Evolutionary conservation across 2,797 vertebrate species (phyloP), one percentile per base, ranked within the genome.

Genomic region (Anguilla obscura): DNA sequence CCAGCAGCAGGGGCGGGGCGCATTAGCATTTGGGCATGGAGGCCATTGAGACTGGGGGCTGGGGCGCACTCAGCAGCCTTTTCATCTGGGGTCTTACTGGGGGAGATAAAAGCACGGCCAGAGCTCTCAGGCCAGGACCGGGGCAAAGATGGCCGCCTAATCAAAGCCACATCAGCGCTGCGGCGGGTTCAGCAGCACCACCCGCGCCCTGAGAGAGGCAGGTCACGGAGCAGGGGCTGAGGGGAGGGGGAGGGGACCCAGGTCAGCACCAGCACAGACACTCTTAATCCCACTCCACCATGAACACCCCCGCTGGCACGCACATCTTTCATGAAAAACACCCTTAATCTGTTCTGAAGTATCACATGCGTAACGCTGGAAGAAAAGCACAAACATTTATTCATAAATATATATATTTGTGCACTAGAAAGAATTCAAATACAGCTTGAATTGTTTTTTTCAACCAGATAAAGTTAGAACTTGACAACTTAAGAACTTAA

Each of bases 11-110:
- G 90, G 90, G 89, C 3, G 33, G 60, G 56, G 54, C 6, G 80
- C 36, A 92, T 92, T 92, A 91, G 89, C 90, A 92, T 92, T 91
- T 85, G 90, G 89, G 88, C 90, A 91, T 90, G 85, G 89, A 90
- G 87, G 86, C 88, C 76, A 79, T 90, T 86, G 88, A 88, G 74
- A 30, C 63, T 89, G 71, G 80, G 85, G 82, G 45, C 40, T 36
- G 86, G 84, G 87, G 87, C 84, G 66, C 18, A 69, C 85, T 92
- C 89, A 91, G 90, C 91, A 84, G 88, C 87, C 88, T 90, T 92
- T 93, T 93, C 89, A 90, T 92, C 87, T 91, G 60, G 87, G 86
- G 86, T 45, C 88, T 88, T 90, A 86, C 88, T 84, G 87, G 79
- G 80, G 80, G 84, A 87, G 88, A 86, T 87, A 79, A 89, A 87